phyloP scores from a whole-genome alignment of 1,140 invertebrate species.

The Ceratina japonica region DNA sequence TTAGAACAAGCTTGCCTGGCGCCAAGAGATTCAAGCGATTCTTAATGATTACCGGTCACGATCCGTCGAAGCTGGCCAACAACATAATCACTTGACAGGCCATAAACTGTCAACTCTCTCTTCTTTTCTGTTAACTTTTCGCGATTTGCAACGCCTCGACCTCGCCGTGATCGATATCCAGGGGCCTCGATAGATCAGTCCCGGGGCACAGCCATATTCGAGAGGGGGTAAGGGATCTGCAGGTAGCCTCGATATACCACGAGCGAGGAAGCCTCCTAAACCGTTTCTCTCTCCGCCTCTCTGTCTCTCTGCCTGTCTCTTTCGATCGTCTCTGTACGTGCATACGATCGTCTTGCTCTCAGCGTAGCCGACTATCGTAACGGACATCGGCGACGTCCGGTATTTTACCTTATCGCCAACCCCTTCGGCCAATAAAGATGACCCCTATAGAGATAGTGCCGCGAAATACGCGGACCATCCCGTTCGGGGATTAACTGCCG shows the following conservation, averaged over 20 bases:
- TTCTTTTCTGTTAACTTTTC: constrained; percentile 30
- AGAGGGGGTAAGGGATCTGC: constrained; percentile 35
- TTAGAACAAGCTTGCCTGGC: background rate
- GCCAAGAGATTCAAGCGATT: background rate
- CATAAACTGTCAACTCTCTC: constrained; percentile 39
- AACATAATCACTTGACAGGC: constrained; percentile 43
- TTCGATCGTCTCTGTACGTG: background rate
- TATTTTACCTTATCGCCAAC: constrained; percentile 72
- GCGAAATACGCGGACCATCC: constrained; percentile 67
- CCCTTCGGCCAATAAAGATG: constrained; percentile 72
- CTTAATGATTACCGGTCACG: constrained; percentile 4
- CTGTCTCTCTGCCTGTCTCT: constrained; percentile 19
- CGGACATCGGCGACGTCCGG: constrained; percentile 61
- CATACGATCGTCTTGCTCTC: constrained; percentile 20
- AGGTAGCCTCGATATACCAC: constrained; percentile 34
- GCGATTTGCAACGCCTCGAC: background rate
- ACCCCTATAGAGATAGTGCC: constrained; percentile 68
- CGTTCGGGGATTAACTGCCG: constrained; percentile 69
- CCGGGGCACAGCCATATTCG: constrained; percentile 28
- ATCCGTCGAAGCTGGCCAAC: constrained; percentile 14
- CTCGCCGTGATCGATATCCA: constrained; percentile 33
- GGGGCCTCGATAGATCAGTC: constrained; percentile 33
- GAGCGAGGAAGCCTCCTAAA: constrained; percentile 7
- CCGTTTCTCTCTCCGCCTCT: background rate
- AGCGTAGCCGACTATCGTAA: constrained; percentile 57